phyloP scores from a whole-genome alignment of 2,888 invertebrate species.

The Hermodice carunculata region DNA sequence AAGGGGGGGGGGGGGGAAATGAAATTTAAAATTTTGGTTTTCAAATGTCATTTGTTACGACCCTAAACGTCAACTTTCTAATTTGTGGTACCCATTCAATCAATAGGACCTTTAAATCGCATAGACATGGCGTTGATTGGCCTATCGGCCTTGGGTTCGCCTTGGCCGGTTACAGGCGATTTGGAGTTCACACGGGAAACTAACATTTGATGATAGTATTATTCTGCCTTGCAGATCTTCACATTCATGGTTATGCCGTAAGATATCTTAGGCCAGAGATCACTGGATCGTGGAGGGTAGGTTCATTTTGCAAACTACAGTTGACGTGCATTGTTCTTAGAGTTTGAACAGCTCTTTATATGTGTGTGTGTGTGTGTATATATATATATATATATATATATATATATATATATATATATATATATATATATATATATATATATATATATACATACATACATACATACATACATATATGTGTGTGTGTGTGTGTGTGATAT shows the following conservation, averaged over 20 bases:
- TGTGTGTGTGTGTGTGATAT: slow-evolving; percentile 11
- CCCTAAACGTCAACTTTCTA: too few relatives aligned
- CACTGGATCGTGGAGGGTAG: slow-evolving; percentile 40
- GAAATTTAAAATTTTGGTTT: too few relatives aligned
- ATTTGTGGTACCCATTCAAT: too few relatives aligned
- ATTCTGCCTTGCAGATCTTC: slow-evolving; percentile 50
- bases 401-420: slow-evolving; percentile 11
- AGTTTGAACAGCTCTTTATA: neutral
- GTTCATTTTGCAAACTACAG: too few relatives aligned
- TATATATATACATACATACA: slow-evolving; percentile 13
- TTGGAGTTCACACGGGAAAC: neutral
- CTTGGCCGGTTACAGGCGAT: neutral
- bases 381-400: slow-evolving; percentile 5
- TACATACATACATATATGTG: slow-evolving; percentile 22
- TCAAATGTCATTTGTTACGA: too few relatives aligned
- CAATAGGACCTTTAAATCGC: too few relatives aligned
- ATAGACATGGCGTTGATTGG: too few relatives aligned
- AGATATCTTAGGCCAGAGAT: slow-evolving; percentile 52
- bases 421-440: slow-evolving; percentile 20
- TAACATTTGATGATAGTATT: neutral
- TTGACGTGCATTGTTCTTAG: too few relatives aligned
- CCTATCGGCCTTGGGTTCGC: too few relatives aligned
- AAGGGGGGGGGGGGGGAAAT: too few relatives aligned
- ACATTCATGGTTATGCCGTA: slow-evolving; percentile 62
- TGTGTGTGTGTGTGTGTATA: neutral